A percentile compares a stretch with the other conserved stretches of the same genome.
phyloP scores from a whole-genome alignment of 2,888 invertebrate species.

The Apodemia duryi region DNA sequence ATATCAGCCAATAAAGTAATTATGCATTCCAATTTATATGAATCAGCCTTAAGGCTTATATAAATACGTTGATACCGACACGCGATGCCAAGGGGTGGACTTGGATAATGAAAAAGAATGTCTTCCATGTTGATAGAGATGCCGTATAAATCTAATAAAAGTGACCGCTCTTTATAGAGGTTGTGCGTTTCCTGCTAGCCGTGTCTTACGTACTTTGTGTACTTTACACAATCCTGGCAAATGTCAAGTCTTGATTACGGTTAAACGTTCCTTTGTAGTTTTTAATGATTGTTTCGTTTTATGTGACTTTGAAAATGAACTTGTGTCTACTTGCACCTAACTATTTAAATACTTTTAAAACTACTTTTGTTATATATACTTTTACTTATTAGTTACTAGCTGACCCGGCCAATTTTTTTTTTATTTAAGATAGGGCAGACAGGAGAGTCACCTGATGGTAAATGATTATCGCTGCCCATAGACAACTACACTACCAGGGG shows the following conservation, averaged over 20 bases:
- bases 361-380: too few species aligned
- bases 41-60: conserved; percentile 23
- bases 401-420: too few species aligned
- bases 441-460: too few species aligned
- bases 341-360: too few species aligned
- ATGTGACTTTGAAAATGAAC: background rate
- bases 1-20: conserved; percentile 7
- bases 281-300: conserved; percentile 9
- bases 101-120: conserved; percentile 36
- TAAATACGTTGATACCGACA: conserved; percentile 31
- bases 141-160: conserved; percentile 32
- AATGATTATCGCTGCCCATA: too few species aligned
- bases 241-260: conserved; percentile 12
- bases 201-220: conserved; percentile 6
- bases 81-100: conserved; percentile 30
- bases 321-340: too few species aligned
- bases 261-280: background rate
- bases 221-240: conserved; percentile 12
- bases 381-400: too few species aligned
- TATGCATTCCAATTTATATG: conserved; percentile 17
- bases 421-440: too few species aligned
- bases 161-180: conserved; percentile 25
- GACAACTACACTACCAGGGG: too few species aligned
- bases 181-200: background rate
- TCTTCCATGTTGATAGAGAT: conserved; percentile 32